Conservation (phyloP, 2,797 vertebrate species). For the Lepilemur ruficaudatus region DNA sequence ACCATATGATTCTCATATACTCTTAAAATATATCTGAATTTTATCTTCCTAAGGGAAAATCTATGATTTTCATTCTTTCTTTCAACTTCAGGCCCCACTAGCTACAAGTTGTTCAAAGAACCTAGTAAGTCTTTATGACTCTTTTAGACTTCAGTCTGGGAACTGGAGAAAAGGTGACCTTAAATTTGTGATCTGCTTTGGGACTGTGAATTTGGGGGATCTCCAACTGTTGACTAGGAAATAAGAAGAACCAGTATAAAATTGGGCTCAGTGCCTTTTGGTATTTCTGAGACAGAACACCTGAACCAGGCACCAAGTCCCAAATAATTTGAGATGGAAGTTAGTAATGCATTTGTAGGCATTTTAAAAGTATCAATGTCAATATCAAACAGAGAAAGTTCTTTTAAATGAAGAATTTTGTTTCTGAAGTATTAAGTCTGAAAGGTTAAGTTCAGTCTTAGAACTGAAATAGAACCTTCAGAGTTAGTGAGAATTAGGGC, state of each 20-base stretch:
- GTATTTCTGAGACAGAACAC: background rate
- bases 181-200: background rate
- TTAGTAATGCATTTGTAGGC: background rate
- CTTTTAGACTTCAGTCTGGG: background rate
- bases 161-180: background rate
- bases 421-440: background rate
- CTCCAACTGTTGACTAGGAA: background rate
- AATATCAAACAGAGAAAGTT: background rate
- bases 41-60: background rate
- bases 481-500: background rate
- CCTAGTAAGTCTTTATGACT: background rate
- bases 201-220: background rate
- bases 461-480: background rate
- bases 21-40: background rate
- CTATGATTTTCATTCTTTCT: background rate
- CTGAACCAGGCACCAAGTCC: background rate
- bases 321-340: background rate
- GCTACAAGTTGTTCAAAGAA: background rate
- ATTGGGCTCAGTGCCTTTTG: background rate
- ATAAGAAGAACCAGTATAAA: background rate
- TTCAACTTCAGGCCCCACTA: background rate
- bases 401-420: conserved; percentile 32
- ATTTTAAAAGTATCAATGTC: background rate
- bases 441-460: background rate
- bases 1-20: background rate